Conservation (phyloP, 1,140 invertebrate genomes). For the Coboldia fuscipes region DNA sequence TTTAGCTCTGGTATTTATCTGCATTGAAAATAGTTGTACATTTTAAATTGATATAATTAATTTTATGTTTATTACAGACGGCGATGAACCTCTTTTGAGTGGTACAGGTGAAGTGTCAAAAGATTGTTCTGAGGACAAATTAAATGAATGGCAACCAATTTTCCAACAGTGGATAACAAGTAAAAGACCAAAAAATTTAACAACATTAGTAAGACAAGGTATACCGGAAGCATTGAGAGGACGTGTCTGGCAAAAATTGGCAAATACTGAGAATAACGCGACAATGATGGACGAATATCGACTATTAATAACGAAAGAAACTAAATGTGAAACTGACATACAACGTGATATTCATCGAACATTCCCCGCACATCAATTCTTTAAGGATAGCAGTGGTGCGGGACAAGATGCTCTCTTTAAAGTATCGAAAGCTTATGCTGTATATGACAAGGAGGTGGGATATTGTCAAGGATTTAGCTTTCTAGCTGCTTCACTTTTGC, state of each 20-base stretch:
- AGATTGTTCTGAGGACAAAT: slow-evolving; percentile 79
- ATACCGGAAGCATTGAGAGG: slow-evolving; percentile 90
- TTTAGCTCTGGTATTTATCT: too few relatives aligned
- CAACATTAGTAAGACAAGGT: slow-evolving; percentile 59
- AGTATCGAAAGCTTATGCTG: slow-evolving; percentile 91
- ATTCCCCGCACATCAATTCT: slow-evolving; percentile 96
- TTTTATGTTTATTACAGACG: slow-evolving; percentile 44
- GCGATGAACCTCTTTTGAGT: slow-evolving; percentile 87
- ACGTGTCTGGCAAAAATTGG: slow-evolving; percentile 92
- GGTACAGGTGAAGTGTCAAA: slow-evolving; percentile 92
- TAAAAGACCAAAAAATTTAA: slow-evolving; percentile 55
- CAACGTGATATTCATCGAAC: slow-evolving; percentile 91
- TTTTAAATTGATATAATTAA: slow-evolving; percentile 4
- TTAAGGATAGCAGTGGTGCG: slow-evolving; percentile 71
- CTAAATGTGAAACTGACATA: slow-evolving; percentile 71
- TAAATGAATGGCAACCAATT: slow-evolving; percentile 83
- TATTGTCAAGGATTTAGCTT: slow-evolving; percentile 99
- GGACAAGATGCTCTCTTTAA: slow-evolving; percentile 92
- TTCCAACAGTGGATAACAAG: slow-evolving; percentile 55
- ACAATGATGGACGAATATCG: slow-evolving; percentile 83
- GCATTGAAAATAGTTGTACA: slow-evolving; percentile 3
- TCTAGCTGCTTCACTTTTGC: slow-evolving; percentile 77
- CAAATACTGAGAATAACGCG: slow-evolving; percentile 60
- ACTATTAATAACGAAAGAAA: slow-evolving; percentile 65
- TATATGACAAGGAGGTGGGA: slow-evolving; percentile 91